phyloP scores from a whole-genome alignment of 2,113 vertebrate genomes.

The Sebastes schlegelii region DNA sequence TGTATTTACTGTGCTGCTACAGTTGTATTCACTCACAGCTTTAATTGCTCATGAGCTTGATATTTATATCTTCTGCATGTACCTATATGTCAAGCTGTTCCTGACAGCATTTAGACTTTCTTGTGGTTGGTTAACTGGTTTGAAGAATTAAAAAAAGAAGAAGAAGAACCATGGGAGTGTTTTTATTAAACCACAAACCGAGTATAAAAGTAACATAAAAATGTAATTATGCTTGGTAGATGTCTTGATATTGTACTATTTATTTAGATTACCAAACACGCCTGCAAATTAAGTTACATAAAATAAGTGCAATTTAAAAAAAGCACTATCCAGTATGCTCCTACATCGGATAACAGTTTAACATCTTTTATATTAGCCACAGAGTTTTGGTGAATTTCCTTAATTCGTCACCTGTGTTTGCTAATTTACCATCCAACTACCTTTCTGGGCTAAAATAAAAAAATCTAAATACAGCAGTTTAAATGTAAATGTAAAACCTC shows the following conservation, averaged over 20 bases:
- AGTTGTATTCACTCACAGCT: slow-evolving; percentile 9
- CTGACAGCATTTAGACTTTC: no score
- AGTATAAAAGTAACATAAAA: background rate
- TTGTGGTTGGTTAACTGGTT: no score
- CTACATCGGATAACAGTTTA: background rate
- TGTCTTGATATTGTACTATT: background rate
- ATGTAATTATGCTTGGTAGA: background rate
- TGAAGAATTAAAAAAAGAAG: no score
- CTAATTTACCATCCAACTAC: background rate
- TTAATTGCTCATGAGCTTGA: slow-evolving; percentile 13
- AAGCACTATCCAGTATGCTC: background rate
- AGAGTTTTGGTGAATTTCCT: background rate
- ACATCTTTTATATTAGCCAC: background rate
- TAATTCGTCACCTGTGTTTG: background rate
- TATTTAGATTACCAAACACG: background rate
- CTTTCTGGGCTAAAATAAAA: background rate
- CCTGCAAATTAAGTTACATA: background rate
- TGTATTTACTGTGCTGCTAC: slow-evolving; percentile 30
- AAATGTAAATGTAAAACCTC: background rate
- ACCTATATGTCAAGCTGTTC: no score
- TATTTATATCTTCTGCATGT: background rate
- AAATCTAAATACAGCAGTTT: background rate
- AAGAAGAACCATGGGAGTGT: no score
- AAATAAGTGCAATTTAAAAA: background rate
- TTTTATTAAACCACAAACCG: background rate